Evolutionary conservation across 2,113 vertebrate genomes (phyloP).

Genomic region (Entomyzon cyanotis): DNA sequence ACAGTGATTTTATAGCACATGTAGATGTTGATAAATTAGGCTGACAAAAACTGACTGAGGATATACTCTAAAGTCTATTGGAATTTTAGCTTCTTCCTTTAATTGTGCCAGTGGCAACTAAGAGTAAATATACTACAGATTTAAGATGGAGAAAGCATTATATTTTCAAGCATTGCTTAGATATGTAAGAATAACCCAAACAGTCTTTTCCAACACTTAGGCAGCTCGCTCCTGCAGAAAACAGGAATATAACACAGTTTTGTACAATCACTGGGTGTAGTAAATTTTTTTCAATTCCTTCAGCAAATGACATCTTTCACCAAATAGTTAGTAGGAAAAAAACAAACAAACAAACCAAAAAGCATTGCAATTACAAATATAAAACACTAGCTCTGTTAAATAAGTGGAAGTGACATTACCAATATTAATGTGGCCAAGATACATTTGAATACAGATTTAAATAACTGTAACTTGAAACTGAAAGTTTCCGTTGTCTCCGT

Average conservation of each 20-base stretch:
- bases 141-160: neutral
- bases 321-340: neutral
- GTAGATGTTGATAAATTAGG: conserved; percentile 19
- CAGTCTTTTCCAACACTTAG: neutral
- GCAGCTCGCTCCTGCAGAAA: neutral
- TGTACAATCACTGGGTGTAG: neutral
- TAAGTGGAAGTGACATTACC: neutral
- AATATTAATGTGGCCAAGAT: neutral
- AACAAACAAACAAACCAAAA: too few species aligned
- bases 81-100: conserved; percentile 28
- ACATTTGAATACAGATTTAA: neutral
- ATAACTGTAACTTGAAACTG: neutral
- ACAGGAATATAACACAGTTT: neutral
- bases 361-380: neutral
- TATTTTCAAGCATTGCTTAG: neutral
- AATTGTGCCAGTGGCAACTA: neutral
- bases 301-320: neutral
- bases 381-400: neutral
- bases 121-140: neutral
- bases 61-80: conserved; percentile 2
- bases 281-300: neutral
- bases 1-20: neutral
- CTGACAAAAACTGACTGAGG: neutral
- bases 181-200: neutral
- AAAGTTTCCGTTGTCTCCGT: neutral